Conservation (phyloP, 2,113 vertebrate species). For the Chloebia gouldiae region DNA sequence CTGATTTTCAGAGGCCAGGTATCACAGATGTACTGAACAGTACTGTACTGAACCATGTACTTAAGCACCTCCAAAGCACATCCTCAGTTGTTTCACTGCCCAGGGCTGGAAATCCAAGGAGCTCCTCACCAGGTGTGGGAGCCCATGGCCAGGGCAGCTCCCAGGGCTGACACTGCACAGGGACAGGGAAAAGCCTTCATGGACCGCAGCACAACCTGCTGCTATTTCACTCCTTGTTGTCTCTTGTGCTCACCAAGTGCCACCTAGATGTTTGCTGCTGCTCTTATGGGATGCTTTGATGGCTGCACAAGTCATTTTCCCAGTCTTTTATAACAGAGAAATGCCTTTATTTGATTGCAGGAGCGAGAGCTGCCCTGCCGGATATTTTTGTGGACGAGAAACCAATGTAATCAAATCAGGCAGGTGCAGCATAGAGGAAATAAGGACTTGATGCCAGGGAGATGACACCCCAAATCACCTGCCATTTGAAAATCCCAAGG, state of each 20-base stretch:
- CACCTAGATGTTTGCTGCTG: background rate
- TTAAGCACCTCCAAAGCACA: background rate
- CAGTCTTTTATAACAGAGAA: background rate
- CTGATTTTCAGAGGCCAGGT: background rate
- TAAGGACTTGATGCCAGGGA: background rate
- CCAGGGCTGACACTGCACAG: background rate
- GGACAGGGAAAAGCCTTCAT: background rate
- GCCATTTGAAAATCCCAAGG: background rate
- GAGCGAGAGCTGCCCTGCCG: background rate
- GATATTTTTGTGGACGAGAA: background rate
- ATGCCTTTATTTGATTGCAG: constrained; percentile 27
- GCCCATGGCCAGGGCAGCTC: background rate
- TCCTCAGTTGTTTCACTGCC: background rate
- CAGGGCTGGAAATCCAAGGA: background rate
- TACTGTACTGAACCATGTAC: fast-evolving
- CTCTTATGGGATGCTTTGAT: background rate
- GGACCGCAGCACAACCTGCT: background rate
- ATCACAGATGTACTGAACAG: fast-evolving
- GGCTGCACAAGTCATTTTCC: background rate
- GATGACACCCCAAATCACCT: background rate
- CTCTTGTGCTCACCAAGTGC: fast-evolving
- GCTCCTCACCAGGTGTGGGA: background rate
- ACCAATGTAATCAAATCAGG: background rate
- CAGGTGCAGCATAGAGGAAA: background rate
- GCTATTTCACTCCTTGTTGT: background rate